Evolutionary conservation across 1,140 invertebrate genomes (phyloP).

Genomic region (Solen grandis): DNA sequence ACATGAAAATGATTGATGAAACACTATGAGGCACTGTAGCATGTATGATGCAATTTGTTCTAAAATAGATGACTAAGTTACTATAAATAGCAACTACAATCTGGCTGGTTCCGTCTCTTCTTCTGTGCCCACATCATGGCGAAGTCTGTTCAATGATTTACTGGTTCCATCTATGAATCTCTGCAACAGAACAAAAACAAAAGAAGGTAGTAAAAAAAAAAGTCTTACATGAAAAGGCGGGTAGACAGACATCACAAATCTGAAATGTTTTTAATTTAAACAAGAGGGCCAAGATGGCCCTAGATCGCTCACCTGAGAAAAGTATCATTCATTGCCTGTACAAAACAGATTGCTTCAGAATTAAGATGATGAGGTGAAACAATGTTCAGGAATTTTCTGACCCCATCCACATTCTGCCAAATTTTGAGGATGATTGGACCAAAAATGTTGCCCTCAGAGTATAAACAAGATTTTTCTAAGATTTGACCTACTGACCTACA

Average conservation of each 20-base stretch:
- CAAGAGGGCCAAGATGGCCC: no score
- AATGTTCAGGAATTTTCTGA: no score
- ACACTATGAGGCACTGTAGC: no score
- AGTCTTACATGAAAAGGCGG: not conserved
- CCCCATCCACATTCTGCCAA: no score
- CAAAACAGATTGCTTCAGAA: not conserved
- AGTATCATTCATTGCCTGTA: not conserved
- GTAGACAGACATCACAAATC: not conserved
- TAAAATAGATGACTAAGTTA: no score
- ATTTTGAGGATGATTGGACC: no score
- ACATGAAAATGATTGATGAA: no score
- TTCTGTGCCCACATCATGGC: not conserved
- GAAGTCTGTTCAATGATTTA: constrained; percentile 40
- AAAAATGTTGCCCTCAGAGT: no score
- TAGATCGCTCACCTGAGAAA: not conserved
- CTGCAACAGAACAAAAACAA: not conserved
- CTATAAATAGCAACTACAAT: not conserved
- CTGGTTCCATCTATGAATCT: constrained; percentile 52
- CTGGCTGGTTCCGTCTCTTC: constrained; percentile 47
- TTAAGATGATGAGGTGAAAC: no score
- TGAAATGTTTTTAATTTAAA: not conserved
- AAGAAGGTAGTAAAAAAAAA: not conserved
- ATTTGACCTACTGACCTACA: no score
- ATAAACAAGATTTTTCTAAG: no score
- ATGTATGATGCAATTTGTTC: no score